phyloP scores from a whole-genome alignment of 2,113 vertebrate species.

The Bombycilla garrulus region DNA sequence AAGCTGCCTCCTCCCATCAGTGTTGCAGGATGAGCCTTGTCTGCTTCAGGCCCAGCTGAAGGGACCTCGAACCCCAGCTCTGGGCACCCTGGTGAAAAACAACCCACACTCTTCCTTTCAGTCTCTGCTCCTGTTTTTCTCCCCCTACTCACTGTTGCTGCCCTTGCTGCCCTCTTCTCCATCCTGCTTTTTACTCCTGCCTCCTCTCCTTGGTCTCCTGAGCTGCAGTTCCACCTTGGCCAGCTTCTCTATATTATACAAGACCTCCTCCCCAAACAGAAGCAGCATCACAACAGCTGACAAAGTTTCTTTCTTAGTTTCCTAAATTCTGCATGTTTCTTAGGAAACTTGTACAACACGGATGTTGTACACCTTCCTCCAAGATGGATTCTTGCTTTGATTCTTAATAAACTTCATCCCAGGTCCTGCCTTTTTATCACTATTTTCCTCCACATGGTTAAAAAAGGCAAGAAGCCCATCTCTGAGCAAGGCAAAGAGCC shows the following conservation, averaged over 20 bases:
- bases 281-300: neutral
- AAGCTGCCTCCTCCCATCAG: neutral
- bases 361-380: neutral
- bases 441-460: neutral
- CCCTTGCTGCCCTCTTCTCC: neutral
- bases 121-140: neutral
- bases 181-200: neutral
- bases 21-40: neutral
- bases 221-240: neutral
- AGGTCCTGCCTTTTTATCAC: neutral
- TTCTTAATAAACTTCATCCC: neutral
- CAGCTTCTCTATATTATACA: neutral
- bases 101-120: neutral
- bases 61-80: neutral
- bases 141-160: fast-evolving
- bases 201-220: neutral
- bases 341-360: neutral
- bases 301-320: neutral
- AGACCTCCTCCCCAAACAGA: fast-evolving
- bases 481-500: neutral
- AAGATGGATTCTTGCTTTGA: neutral
- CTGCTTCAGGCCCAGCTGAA: neutral
- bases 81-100: neutral
- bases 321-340: neutral
- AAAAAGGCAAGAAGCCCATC: neutral